phyloP scores from a whole-genome alignment of 2,113 vertebrate genomes.

The Chionomys nivalis region DNA sequence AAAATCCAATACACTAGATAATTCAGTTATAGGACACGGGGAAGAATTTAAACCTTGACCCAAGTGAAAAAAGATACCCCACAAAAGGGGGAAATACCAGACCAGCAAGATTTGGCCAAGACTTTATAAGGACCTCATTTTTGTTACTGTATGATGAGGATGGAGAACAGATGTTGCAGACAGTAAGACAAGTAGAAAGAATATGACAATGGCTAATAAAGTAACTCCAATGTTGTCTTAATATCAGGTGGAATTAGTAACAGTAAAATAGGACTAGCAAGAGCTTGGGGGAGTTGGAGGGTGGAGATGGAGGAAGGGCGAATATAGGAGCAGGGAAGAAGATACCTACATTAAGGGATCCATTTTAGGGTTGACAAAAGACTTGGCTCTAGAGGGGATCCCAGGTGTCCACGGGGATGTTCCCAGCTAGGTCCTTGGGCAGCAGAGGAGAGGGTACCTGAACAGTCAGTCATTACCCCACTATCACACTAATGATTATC shows the following conservation, averaged over 20 bases:
- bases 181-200: background rate
- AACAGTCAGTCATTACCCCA: too few species aligned
- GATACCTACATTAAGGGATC: too few species aligned
- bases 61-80: background rate
- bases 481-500: too few species aligned
- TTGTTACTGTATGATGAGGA: background rate
- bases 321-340: too few species aligned
- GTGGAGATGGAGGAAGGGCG: too few species aligned
- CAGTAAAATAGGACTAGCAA: background rate
- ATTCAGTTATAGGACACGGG: background rate
- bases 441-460: too few species aligned
- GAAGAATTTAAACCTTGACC: background rate
- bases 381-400: too few species aligned
- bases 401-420: too few species aligned
- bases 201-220: background rate
- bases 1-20: background rate
- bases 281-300: too few species aligned
- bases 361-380: too few species aligned
- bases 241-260: background rate
- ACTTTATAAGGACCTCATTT: background rate
- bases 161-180: background rate
- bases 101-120: background rate
- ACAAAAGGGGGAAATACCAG: too few species aligned
- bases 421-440: too few species aligned
- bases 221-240: background rate